Evolutionary conservation across 2,888 invertebrate species (phyloP).

Genomic region (Drosophila setosimentum): DNA sequence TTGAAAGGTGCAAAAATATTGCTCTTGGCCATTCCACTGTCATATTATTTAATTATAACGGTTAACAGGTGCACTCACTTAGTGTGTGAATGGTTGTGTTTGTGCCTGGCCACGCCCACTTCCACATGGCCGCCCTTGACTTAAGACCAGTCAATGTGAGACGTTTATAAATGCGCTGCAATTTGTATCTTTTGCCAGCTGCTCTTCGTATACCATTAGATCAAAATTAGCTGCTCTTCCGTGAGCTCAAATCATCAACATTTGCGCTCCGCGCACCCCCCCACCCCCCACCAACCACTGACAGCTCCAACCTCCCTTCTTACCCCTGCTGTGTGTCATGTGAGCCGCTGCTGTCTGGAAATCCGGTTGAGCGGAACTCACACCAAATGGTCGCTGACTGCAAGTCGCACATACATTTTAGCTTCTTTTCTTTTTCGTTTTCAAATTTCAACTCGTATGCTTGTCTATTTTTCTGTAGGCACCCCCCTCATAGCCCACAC

Average conservation of each 20-base stretch:
- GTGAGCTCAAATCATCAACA: conserved; percentile 48
- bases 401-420: conserved; percentile 72
- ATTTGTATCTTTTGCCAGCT: conserved; percentile 64
- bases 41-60: conserved; percentile 63
- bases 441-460: conserved; percentile 30
- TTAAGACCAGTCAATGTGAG: conserved; percentile 20
- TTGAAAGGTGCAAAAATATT: conserved; percentile 39
- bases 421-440: background rate
- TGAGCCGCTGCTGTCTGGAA: conserved; percentile 49
- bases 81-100: conserved; percentile 1
- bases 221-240: conserved; percentile 63
- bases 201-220: conserved; percentile 62
- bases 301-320: accelerated
- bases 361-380: conserved; percentile 73
- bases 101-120: conserved; percentile 26
- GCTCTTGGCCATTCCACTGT: conserved; percentile 31
- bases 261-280: too few relatives aligned
- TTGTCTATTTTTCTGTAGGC: conserved; percentile 42
- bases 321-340: conserved; percentile 23
- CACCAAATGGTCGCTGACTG: conserved; percentile 70
- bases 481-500: conserved; percentile 17
- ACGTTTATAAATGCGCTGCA: conserved; percentile 66
- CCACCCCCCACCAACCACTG: background rate
- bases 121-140: background rate
- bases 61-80: conserved; percentile 57